Evolutionary conservation across 1,140 invertebrate species (phyloP), one percentile per base, ranked within the genome.

Genomic region (Tribolium madens): DNA sequence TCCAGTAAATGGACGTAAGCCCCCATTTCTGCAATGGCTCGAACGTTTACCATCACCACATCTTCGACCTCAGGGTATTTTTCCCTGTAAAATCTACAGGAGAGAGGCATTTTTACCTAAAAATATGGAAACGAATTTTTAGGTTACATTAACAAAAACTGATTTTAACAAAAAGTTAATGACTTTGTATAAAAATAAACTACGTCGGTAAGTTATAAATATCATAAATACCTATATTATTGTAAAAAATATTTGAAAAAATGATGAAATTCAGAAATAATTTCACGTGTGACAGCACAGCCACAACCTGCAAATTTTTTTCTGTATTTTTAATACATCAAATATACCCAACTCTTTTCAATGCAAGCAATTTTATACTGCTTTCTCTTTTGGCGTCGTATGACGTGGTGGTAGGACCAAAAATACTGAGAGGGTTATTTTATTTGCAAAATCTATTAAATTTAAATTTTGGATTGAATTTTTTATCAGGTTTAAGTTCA

Each of bases 1-100:
- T 99, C 98, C 68, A 99, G 87, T 57, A 99, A 88, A 86, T 98
- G 95, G 2, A 99, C 98, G 87, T 99, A 99, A 3, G 98, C 98
- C 76, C 98, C 98, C 98, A 99, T 99, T 88, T 99, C 98, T 33
- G 97, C 98, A 82, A 99, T 99, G 79, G 96, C 96, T 10, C 96
- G 90, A 1, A 99, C 98, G 86, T 98, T 99, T 2, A 99, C 98
- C 97, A 99, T 98, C 7, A 99, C 98, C 26, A 99, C 97, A 92
- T 99, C 98, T 83, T 99, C 98, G 31, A 98, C 92, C 86, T 99
- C 98, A 0, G 98, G 98, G 88, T 98, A 99, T 84, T 96, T 96
- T 87, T 99, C 95, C 82, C 95, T 93, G 86, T 99, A 99, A 92
- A 97, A 99, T 84, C 98, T 91, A 93, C 98, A 99, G 50, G 95